Conservation (phyloP, 2,888 invertebrate genomes). For the Oasisia sp. region DNA sequence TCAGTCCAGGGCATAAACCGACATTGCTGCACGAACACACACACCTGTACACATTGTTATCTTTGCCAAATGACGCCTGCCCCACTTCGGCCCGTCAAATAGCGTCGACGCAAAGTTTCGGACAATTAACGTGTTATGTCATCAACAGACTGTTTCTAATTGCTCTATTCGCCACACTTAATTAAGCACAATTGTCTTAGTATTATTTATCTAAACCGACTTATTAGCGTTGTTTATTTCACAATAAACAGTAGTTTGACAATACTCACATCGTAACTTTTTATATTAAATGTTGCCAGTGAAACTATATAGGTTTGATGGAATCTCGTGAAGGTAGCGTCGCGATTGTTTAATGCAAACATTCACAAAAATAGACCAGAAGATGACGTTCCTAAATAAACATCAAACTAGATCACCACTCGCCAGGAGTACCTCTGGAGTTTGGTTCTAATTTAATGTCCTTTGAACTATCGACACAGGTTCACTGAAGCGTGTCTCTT, state of each 20-base stretch:
- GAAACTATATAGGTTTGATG: not conserved
- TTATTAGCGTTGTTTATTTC: not conserved
- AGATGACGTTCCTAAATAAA: not conserved
- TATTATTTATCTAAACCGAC: not conserved
- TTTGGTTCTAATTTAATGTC: not conserved
- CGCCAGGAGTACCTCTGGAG: not conserved
- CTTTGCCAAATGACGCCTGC: not conserved
- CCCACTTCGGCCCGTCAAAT: not conserved
- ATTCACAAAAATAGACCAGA: not conserved
- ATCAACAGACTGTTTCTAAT: not conserved
- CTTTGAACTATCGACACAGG: not conserved
- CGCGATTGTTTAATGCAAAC: not conserved
- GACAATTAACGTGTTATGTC: not conserved
- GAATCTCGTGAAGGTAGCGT: not conserved
- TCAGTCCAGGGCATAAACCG: not conserved
- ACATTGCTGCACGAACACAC: not conserved
- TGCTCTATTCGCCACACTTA: not conserved
- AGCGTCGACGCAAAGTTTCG: not conserved
- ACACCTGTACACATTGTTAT: not conserved
- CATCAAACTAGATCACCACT: not conserved
- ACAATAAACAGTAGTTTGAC: not conserved
- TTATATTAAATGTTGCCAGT: not conserved
- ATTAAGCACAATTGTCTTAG: not conserved
- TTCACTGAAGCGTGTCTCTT: not conserved
- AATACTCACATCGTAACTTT: not conserved